Evolutionary conservation across 92 coral and sea anemone genomes (phyloP), one percentile per base, ranked within the genome.

Genomic region (Heliopora coerulea): DNA sequence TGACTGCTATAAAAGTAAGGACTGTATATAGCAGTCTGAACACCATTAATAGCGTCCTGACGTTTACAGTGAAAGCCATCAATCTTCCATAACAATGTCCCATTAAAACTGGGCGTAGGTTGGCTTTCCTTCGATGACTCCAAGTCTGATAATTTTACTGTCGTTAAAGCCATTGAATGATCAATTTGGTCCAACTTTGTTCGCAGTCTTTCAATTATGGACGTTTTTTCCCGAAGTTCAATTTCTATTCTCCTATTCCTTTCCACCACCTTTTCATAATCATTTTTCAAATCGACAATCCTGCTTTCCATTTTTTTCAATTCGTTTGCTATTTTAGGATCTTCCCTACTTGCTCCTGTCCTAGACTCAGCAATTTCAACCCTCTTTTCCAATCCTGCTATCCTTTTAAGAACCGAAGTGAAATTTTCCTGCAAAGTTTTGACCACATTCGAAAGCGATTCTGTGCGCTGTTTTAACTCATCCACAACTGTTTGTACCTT

Each of bases 1-100:
- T 70, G 63, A 54, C 29, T 21, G 50, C 49, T 70, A 54, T 70
- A 70, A 42, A 70, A 70, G 32, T 31, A 52, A n/a, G 62, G 77
- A 35, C 77, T 70, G 28, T 70, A 70, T 2, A 70, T 19, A 3
- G 77, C 77, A 3, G 77, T 52, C 49, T 52, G 52, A 44, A 35
- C 77, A 13, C 63, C 77, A 33, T 28, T 70, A 24, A 54, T 37
- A 28, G 77, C 77, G 40, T 70, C 77, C 23, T 54, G 62, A 1
- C 77, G 62, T 30, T 70, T 70, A 4, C 50, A 29, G 27, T 30
- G 29, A 21, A 49, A 70, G 0, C 17, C 49, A 26, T 70, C 77
- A 31, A 70, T 70, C 24, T 49, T 44, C 74, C 74, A 67, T 39
- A 67, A 41, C 31, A 67, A 40, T 7, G 30, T 10, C 19, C 74